Evolutionary conservation across 2,888 invertebrate species (phyloP), one percentile per base, ranked within the genome.

Genomic region (Yponomeuta evonymella): DNA sequence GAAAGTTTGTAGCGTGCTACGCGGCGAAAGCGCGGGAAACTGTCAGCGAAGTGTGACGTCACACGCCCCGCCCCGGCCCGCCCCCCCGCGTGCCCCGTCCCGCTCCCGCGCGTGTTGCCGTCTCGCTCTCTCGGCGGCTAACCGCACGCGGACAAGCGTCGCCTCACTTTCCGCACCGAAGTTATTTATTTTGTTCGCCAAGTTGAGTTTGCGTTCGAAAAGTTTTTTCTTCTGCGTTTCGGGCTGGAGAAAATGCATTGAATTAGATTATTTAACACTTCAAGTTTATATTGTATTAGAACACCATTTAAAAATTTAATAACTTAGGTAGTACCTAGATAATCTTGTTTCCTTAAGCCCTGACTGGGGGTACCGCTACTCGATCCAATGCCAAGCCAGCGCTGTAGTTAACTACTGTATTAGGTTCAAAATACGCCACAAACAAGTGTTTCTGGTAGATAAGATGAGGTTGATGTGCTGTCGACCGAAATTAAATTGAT

Each of bases 21-120:
- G 74, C 77, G 77, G 75, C 80, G 74, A 86, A 86, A 87, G 83
- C 89, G 89, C 89, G 89, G 89, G 89, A 90, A 90, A 90, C 81
- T 87, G 81, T 71, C 72, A 71, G 15, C 73, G 74, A 81, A 88
- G 81, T 87, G 84, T 73, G 72, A 70, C 75, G 75, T 87, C 84
- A 74, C 75, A 73, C 77, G 79, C 79, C 76, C 84, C 86, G 82
- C 87, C 85, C 78, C 79, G 81, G 75, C 76, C 84, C 85, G 83
- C 85, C 86, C 79, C 43, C 79, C 75, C 74, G 71, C 71, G 70
- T 70, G 51, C 29, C 43, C 30, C 64, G 58, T 70, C 71, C 66
- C 67, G 5, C 67, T 68, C 68, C 48, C 69, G 62, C 68, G n/a
- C 63, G 29, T 69, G 64, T 33, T 65, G 75, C 79, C 76, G 71